Evolutionary conservation across 2,113 vertebrate genomes (phyloP).

Genomic region (Indicator indicator): DNA sequence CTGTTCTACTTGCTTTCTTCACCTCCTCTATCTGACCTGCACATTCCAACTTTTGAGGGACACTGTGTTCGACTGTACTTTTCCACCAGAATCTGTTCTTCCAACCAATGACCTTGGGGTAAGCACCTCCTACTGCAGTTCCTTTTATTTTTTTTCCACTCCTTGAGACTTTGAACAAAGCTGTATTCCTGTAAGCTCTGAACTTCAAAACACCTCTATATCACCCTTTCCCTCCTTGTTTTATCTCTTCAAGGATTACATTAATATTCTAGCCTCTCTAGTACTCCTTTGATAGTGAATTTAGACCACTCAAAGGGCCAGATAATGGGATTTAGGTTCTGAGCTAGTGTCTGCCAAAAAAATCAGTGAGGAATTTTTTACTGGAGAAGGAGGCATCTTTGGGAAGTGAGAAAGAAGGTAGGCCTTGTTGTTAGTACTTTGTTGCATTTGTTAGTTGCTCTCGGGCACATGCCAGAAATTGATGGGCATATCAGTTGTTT

Average conservation of each 20-base stretch:
- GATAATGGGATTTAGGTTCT: not conserved
- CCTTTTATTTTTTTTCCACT: not conserved
- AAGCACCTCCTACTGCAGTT: not conserved
- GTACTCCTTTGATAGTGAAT: not conserved
- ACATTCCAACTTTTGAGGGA: not conserved
- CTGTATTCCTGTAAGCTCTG: not conserved
- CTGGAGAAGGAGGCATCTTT: not conserved
- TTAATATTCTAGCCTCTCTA: not conserved
- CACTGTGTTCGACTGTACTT: not conserved
- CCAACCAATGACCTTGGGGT: not conserved
- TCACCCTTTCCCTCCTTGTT: not conserved
- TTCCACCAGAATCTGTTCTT: not conserved
- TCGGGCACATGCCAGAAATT: not conserved
- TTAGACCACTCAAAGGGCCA: not conserved
- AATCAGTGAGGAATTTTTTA: not conserved
- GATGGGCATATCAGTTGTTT: fast-evolving
- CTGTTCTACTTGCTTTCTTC: not conserved
- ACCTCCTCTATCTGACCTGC: not conserved
- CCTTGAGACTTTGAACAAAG: not conserved
- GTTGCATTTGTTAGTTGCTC: not conserved
- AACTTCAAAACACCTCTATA: not conserved
- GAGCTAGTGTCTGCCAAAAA: not conserved
- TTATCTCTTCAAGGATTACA: not conserved
- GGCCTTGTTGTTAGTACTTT: not conserved
- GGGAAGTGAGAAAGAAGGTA: not conserved